A percentile compares a stretch with the other conserved stretches of the same genome.
Conservation (phyloP, 2,113 vertebrate species). For the Ameiurus melas region DNA sequence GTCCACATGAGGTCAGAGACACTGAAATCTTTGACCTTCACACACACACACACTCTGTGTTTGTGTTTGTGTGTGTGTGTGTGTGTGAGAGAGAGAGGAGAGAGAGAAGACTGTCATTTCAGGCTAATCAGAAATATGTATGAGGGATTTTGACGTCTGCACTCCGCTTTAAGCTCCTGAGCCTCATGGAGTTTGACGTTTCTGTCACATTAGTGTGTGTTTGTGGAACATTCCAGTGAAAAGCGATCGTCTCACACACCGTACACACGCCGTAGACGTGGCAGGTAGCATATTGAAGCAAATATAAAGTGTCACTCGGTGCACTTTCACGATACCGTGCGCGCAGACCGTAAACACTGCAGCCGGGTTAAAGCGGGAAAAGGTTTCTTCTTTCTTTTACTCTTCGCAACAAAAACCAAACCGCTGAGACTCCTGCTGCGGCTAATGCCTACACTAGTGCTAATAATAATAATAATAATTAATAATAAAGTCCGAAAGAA, state of each 20-base stretch:
- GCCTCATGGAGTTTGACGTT: constrained; percentile 14
- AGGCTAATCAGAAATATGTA: constrained; percentile 8
- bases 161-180: not conserved
- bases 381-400: not conserved
- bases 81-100: not conserved
- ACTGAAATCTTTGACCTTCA: constrained; percentile 19
- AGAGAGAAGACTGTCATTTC: not conserved
- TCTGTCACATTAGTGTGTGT: constrained; percentile 28
- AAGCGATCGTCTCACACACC: not conserved
- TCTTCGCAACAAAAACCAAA: not conserved
- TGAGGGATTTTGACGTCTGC: not conserved
- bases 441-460: not conserved
- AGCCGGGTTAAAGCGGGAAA: not conserved
- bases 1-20: constrained; percentile 23
- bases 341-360: not conserved
- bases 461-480: not conserved
- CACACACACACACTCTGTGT: constrained; percentile 1
- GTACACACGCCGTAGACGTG: not conserved
- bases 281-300: constrained; percentile 23
- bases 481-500: not conserved
- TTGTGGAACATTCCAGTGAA: not conserved
- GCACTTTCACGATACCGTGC: not conserved
- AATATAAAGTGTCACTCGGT: constrained; percentile 16
- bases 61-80: constrained; percentile 10
- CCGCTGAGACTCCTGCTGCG: not conserved